Evolutionary conservation across 2,113 vertebrate genomes (phyloP).

Genomic region (Megalops atlanticus): DNA sequence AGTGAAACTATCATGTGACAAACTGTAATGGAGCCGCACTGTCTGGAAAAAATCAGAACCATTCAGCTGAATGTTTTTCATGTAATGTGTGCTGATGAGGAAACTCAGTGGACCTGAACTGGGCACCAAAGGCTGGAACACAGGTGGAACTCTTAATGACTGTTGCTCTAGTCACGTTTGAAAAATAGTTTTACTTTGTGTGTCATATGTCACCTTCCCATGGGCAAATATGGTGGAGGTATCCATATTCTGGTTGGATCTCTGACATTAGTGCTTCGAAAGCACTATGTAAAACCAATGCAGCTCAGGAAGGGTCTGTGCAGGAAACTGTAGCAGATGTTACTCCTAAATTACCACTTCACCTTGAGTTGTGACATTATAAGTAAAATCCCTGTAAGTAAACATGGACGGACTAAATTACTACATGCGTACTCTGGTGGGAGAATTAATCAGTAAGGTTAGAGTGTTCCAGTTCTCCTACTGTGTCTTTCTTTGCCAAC

Average conservation of each 20-base stretch:
- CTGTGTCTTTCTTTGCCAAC: no score
- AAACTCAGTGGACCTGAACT: neutral
- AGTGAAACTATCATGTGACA: constrained; percentile 1
- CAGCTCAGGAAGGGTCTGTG: no score
- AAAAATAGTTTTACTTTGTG: neutral
- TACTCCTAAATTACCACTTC: no score
- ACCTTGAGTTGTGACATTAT: no score
- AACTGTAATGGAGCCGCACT: neutral
- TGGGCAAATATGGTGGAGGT: neutral
- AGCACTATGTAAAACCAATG: neutral
- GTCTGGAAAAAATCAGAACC: neutral
- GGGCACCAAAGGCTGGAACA: neutral
- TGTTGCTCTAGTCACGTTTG: neutral
- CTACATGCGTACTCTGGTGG: no score
- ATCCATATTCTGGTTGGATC: neutral
- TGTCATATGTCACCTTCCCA: neutral
- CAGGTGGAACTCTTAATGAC: neutral
- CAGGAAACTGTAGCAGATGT: no score
- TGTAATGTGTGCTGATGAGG: neutral
- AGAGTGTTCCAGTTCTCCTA: no score
- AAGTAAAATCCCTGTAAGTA: no score
- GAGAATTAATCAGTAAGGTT: no score
- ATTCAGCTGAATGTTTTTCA: neutral
- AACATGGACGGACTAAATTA: no score
- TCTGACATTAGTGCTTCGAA: neutral